phyloP scores from a whole-genome alignment of 2,888 invertebrate species.

The Crossocerus cetratus region DNA sequence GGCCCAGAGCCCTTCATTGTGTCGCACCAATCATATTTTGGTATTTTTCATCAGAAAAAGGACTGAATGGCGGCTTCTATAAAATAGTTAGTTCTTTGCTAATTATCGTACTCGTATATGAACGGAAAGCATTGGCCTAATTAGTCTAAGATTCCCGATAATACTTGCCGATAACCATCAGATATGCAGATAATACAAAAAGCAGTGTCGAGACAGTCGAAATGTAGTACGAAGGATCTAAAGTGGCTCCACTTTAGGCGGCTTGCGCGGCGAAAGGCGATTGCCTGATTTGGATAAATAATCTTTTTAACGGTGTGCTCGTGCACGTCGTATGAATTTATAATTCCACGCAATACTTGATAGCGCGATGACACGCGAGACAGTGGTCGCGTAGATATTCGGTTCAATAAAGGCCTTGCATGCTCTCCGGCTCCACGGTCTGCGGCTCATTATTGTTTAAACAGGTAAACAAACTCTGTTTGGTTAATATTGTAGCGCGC shows the following conservation, averaged over 20 bases:
- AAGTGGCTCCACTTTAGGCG: constrained; percentile 30
- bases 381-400: constrained; percentile 38
- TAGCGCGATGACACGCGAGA: constrained; percentile 55
- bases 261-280: constrained; percentile 39
- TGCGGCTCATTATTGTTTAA: constrained; percentile 15
- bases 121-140: constrained; percentile 43
- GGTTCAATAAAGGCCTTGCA: constrained; percentile 50
- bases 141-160: constrained; percentile 19
- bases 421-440: constrained; percentile 20
- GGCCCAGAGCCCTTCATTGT: no score
- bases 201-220: constrained; percentile 18
- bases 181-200: constrained; percentile 9
- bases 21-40: no score
- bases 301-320: constrained; percentile 61
- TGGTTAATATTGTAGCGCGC: no score
- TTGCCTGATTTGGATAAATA: constrained; percentile 66
- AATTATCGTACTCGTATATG: no score
- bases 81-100: no score
- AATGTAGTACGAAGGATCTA: constrained; percentile 21
- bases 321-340: constrained; percentile 65
- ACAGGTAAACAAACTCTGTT: background rate
- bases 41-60: no score
- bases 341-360: constrained; percentile 62
- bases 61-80: no score
- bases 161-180: background rate